Evolutionary conservation across 2,113 vertebrate genomes (phyloP).

Genomic region (Epinephelus lanceolatus): DNA sequence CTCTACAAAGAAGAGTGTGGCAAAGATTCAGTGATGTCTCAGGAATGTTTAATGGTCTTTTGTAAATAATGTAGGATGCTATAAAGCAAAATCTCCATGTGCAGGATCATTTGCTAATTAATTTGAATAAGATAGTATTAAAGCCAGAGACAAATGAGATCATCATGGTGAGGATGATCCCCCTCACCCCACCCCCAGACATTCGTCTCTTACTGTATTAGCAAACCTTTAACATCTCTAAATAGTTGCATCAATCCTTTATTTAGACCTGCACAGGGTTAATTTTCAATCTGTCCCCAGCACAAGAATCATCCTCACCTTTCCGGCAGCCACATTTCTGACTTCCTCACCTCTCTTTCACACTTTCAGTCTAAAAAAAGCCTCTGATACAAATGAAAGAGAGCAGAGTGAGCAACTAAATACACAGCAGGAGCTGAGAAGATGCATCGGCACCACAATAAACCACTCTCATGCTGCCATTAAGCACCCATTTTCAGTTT

Average conservation of each 20-base stretch:
- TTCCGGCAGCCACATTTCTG: not conserved
- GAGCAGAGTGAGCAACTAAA: not conserved
- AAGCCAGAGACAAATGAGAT: slow-evolving; percentile 14
- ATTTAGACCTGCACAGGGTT: not conserved
- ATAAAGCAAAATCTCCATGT: slow-evolving; percentile 26
- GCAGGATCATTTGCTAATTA: slow-evolving; percentile 53
- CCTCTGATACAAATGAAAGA: not conserved
- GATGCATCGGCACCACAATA: not conserved
- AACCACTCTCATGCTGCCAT: not conserved
- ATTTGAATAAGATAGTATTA: slow-evolving; percentile 43
- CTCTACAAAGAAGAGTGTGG: slow-evolving; percentile 40
- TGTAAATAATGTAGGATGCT: slow-evolving; percentile 47
- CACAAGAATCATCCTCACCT: not conserved
- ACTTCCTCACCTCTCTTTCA: not conserved
- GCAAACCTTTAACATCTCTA: not conserved
- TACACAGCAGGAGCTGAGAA: not conserved
- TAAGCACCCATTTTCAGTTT: not conserved
- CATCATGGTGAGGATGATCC: slow-evolving; percentile 6
- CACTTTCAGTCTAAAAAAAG: not conserved
- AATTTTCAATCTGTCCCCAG: not conserved
- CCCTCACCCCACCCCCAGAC: not conserved
- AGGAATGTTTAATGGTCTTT: slow-evolving; percentile 48
- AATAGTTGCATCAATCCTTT: not conserved
- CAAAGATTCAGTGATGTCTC: slow-evolving; percentile 46
- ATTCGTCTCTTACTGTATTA: not conserved